Evolutionary conservation across 2,797 vertebrate genomes (phyloP), one percentile per base, ranked within the genome.

Genomic region (Rhynchotus rufescens): DNA sequence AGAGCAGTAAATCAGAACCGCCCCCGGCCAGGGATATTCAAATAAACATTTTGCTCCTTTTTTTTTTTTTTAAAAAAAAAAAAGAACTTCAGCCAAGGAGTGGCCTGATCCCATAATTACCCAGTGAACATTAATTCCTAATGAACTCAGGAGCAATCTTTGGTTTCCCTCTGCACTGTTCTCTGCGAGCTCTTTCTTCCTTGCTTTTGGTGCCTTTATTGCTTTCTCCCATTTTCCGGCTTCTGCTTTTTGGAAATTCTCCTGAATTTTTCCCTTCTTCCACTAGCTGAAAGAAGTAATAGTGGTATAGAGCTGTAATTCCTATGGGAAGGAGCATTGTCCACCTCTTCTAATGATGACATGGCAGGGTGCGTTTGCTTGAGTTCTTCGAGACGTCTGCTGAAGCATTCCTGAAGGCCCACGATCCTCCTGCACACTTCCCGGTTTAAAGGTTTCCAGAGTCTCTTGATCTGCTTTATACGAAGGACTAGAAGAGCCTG

Each of bases 21-120:
- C 90, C 92, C 64, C 90, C 82, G 90, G 90, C 80, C 51, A 90
- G 72, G 68, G 86, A 89, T 93, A 92, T 91, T 94, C 74, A 95
- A 26, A 84, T 93, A 91, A 95, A 93, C 88, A 88, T 95, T 95
- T 91, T 95, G 67, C 87, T 94, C 67, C 80, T 68, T 44, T 30
- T 74, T 36, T 57, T 57, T 57, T 17, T 15, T n/a, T 57, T 40
- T 40, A 40, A 40, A 40, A 42, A 15, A 42, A 47, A 47, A 47
- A 52, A 80, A 10, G 52, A 85, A 52, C 65, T 91, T 66, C 75
- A 95, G 87, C 65, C 80, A 91, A 93, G 71, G 2, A 25, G 12
- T 93, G 86, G 61, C 40, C 54, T 62, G 57, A 72, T 84, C 76
- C 89, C 34, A 60, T 95, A 87, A 92, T 90, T 92, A 94, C 51